Base-by-base conservation (phyloP, 1,140 invertebrate species). In the Drosophila pseudoobscura region DNA sequence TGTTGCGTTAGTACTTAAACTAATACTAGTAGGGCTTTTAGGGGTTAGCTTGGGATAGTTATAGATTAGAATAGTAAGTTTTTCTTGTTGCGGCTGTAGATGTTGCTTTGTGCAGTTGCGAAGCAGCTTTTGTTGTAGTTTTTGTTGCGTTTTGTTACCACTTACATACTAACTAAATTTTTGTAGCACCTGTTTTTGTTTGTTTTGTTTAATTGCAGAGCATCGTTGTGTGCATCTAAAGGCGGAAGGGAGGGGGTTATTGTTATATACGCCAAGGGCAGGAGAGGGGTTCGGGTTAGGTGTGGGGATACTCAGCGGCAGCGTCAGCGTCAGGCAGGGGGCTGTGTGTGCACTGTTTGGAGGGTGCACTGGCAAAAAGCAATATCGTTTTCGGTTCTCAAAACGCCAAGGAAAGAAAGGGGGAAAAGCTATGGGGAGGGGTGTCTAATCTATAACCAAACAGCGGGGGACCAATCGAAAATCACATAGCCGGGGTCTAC, bases 91-190 rank as follows among this genome's bases (percentile, higher is more conserved):
- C 47, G 63, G 60, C 64, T 74, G 53, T 59, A 64, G 59, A 52
- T 78, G 44, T 62, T 65, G 75, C 56, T 24, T 56, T 51, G 78
- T 82, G 79, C 74, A 83, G 49, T 82, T 76, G 54, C 49, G 43
- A 80, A 83, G 78, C 79, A 70, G 75, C 75, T 61, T 45, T 75
- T 50, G 71, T 65, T 54, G 56, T 58, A 44, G 20, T 54, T 43
- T 22, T 51, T 29, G 49, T 53, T 17, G 15, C 55, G 13, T 51
- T 56, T 51, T 56, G 41, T 52, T 55, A 51, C 47, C 70, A 73
- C 70, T 75, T 75, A 73, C 70, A 75, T 75, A 75, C 58, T 55
- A 64, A 47, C 59, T 59, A 59, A 59, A 54, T 58, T 57, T 54
- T 57, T 47, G 55, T 62, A 64, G 70, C 63, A 59, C 51, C 57